Evolutionary conservation across 2,113 vertebrate genomes (phyloP).

Genomic region (Petrocephalus zakoni): DNA sequence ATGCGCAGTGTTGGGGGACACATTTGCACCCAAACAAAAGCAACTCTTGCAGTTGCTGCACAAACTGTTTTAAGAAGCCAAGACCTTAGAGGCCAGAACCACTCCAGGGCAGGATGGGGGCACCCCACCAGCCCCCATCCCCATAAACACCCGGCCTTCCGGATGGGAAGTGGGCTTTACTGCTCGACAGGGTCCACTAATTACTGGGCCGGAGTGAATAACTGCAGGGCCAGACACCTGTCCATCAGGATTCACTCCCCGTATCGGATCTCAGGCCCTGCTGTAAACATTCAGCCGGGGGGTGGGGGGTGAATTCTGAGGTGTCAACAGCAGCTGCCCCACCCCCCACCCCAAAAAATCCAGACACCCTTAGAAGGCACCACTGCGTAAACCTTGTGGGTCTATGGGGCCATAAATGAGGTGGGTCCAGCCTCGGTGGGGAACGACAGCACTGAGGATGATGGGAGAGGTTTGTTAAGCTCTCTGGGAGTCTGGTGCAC

Average conservation of each 20-base stretch:
- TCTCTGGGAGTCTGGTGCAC: not conserved
- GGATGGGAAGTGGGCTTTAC: conserved; percentile 42
- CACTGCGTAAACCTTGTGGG: conserved; percentile 3
- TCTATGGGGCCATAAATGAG: not conserved
- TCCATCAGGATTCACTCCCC: conserved; percentile 12
- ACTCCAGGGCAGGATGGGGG: conserved; percentile 27
- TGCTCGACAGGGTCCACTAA: conserved; percentile 34
- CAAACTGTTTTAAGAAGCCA: not conserved
- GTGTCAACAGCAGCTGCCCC: not conserved
- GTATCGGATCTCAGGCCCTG: conserved; percentile 11
- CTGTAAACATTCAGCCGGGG: conserved; percentile 19
- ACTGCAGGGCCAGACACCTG: conserved; percentile 39
- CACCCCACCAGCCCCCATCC: conserved; percentile 26
- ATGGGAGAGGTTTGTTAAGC: not conserved
- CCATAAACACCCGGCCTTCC: conserved; percentile 42
- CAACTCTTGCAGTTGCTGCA: not conserved
- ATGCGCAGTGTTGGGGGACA: not conserved
- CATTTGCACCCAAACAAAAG: not conserved
- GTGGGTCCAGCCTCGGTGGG: not conserved
- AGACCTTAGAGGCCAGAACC: not conserved
- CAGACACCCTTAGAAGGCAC: not conserved
- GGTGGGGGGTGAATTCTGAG: not conserved
- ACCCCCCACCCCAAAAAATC: not conserved
- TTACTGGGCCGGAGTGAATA: conserved; percentile 32
- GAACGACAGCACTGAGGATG: not conserved